Conservation (phyloP, 2,113 vertebrate genomes). For the Rana temporaria region DNA sequence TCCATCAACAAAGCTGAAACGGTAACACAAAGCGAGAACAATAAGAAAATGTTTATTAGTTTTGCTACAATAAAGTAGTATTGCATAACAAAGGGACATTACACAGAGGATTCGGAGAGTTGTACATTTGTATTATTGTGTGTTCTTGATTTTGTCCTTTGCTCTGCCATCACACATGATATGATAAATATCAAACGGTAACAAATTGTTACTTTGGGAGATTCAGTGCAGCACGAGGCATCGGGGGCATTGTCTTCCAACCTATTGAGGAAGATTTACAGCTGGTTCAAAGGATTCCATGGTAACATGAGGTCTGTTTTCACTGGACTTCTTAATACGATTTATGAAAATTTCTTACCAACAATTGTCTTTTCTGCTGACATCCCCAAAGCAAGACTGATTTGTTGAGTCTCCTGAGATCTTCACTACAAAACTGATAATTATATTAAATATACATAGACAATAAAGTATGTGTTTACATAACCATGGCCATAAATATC, state of each 20-base stretch:
- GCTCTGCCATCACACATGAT: conserved; percentile 17
- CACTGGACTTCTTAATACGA: conserved; percentile 81
- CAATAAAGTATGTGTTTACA: conserved; percentile 99
- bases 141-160: conserved; percentile 23
- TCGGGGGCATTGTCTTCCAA: conserved; percentile 30
- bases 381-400: conserved; percentile 92
- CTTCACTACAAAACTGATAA: conserved; percentile 97
- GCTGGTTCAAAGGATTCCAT: conserved; percentile 69
- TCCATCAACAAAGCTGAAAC: conserved; percentile 37
- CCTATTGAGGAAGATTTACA: conserved; percentile 61
- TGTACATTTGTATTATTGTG: conserved; percentile 13
- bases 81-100: conserved; percentile 7
- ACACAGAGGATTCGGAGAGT: conserved; percentile 1
- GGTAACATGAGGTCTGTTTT: conserved; percentile 71
- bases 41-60: conserved; percentile 31
- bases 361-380: conserved; percentile 94
- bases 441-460: conserved; percentile 99
- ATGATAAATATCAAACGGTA: conserved; percentile 23
- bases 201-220: background rate
- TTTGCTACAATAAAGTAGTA: background rate
- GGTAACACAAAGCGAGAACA: conserved; percentile 13
- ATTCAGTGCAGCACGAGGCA: background rate
- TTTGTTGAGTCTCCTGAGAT: conserved; percentile 88
- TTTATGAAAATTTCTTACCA: conserved; percentile 84
- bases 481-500: conserved; percentile 99